Evolutionary conservation across 2,888 invertebrate species (phyloP), one percentile per base, ranked within the genome.

Genomic region (Heliconius sara): DNA sequence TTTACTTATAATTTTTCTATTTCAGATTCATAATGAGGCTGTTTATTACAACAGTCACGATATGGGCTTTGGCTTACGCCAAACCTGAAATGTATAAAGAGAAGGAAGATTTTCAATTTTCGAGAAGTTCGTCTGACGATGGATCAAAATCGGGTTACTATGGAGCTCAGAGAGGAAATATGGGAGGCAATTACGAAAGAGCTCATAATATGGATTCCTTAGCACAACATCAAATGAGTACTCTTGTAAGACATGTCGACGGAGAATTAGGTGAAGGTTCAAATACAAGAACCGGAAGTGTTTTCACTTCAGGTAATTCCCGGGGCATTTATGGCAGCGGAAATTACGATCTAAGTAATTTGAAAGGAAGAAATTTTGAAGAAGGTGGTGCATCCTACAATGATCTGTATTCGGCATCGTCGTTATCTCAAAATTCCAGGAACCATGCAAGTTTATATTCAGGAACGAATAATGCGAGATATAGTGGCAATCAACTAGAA

Each of bases 101-200:
- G 86, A 93, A 90, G 80, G 95, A 95, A 88, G 95, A 95, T 82
- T 95, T 95, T 82, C 90, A 95, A 86, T 95, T 88, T 85, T 91
- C 95, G 27, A 90, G 95, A 84, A 95, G 94, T 83, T 95, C 95
- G n/a, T 88, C 93, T 3, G 95, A 95, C 79, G 95, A 95, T 43
- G 95, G 95, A 22, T 84, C 84, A 22, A 95, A 95, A 85, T 87
- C 94, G 22, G 95, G 95, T 22, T 95, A 81, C 83, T 95, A 95
- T 81, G 95, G 92, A 25, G 93, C 95, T 16, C 95, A 95, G 82
- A 89, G 95, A 84, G 95, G 95, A n/a, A 95, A 95, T 81, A 92
- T 95, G 94, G 95, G 95, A 25, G 95, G 95, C 4, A 95, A 95
- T 84, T 95, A 90, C 83, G 95, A 95, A 88, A 89, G 88, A 52